These are phyloP conservation scores for Eupelmus urozonus DNA, from an alignment of 2,888 invertebrate genomes.

Conservation along the genomic window DNA sequence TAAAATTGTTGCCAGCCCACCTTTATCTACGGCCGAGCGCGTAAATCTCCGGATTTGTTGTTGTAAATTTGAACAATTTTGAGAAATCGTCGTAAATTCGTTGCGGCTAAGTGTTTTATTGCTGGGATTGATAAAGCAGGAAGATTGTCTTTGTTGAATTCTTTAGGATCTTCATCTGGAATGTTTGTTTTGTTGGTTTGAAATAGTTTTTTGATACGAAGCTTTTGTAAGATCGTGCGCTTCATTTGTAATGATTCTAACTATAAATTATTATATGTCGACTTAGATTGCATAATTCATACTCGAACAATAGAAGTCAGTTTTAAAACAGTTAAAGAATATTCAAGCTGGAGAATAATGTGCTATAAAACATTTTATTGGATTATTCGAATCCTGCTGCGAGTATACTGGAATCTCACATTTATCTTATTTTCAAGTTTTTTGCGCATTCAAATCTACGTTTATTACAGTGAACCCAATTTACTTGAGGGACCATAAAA, in stretches of 20 bases:
- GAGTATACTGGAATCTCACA: background rate
- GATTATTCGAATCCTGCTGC: slow-evolving; percentile 12
- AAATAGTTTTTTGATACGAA: background rate
- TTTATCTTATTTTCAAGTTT: background rate
- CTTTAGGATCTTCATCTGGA: background rate
- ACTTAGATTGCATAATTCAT: background rate
- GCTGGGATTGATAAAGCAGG: background rate
- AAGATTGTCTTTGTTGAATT: background rate
- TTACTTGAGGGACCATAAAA: slow-evolving; percentile 7
- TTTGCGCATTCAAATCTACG: background rate
- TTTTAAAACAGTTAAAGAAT: background rate
- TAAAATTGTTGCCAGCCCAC: slow-evolving; percentile 21
- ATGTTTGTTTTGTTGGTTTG: background rate
- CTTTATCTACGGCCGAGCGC: background rate
- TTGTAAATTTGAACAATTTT: background rate
- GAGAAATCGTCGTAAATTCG: slow-evolving; percentile 8
- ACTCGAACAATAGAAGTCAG: slow-evolving; percentile 11
- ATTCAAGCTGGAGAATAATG: slow-evolving; percentile 1
- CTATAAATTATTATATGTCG: background rate
- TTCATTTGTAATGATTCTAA: background rate
- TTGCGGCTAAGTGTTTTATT: background rate
- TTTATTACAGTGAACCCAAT: background rate
- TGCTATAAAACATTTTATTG: slow-evolving; percentile 38
- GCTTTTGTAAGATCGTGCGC: background rate
- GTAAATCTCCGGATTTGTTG: slow-evolving; percentile 44